Base-by-base conservation (phyloP, 1,140 invertebrate species). In the Brachionus rubens region DNA sequence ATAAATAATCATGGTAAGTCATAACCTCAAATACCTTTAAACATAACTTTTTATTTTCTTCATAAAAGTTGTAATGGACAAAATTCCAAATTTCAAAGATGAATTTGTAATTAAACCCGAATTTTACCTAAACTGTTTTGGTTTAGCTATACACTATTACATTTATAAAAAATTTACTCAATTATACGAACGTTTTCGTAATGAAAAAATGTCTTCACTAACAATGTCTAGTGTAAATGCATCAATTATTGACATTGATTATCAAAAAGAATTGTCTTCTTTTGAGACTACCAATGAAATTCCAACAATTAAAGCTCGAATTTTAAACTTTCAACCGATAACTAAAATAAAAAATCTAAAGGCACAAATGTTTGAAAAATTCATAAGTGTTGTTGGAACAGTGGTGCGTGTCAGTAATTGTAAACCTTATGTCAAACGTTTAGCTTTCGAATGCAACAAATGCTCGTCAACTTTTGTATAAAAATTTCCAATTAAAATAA, bases 341-440 rank as follows among this genome's bases (percentile, higher is more conserved):
- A 75, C 48, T 26, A 54, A 41, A 43, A 54, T 75, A 2, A 75
- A 75, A 59, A 28, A 75, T 41, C n/a, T 75, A 30, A 75, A 75
- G 33, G 33, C 72, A 12, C 21, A 75, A 19, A 56, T 75, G 48
- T 75, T 28, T 46, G 91, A 90, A 14, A 93, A 92, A 86, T 87
- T 94, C 78, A 87, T 95, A 1, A 89, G 90, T 19, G 87, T 94
- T 1, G 89, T 89, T 81, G 94, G 94, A 0, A 93, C 91, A 76
- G 91, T 96, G 0, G 91, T 92, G 65, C 87, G 92, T 81, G 90
- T 92, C 7, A 89, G 91, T 16, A 89, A 89, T 82, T 86, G 90
- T 3, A 90, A 90, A 77, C 88, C 91, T 16, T 84, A 90, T 28
- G 90, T 90, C 79, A 88, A 88, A 14, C 89, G 89, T 81, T 87